A percentile compares a stretch with the other conserved stretches of the same genome.
Conservation (phyloP, 2,797 vertebrate genomes). For the Natrix natrix region DNA sequence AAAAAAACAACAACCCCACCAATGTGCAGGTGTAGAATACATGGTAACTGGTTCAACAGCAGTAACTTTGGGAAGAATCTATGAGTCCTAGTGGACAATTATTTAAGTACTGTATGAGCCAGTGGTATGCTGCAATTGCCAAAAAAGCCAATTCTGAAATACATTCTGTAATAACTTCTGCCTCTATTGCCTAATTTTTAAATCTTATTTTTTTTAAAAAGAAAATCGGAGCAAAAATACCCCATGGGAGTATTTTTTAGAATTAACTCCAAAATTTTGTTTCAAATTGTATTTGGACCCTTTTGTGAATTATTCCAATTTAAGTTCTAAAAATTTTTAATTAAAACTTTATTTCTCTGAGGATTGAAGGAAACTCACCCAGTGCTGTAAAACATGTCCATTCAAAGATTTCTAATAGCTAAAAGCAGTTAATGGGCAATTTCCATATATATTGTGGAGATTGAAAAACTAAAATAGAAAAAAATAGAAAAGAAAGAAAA, state of each 20-base stretch:
- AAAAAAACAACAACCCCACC: too few species aligned
- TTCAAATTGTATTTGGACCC: neutral
- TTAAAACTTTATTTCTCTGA: neutral
- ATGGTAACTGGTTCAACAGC: too few species aligned
- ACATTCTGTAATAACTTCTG: too few species aligned
- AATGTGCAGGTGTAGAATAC: too few species aligned
- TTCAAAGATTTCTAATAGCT: neutral
- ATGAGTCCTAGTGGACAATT: too few species aligned
- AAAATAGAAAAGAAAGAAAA: too few species aligned
- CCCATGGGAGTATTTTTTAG: neutral
- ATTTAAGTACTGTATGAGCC: too few species aligned
- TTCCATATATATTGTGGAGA: neutral
- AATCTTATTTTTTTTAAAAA: neutral
- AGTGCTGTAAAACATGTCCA: neutral
- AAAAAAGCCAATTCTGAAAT: too few species aligned
- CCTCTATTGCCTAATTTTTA: neutral
- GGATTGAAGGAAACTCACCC: neutral
- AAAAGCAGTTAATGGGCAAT: neutral
- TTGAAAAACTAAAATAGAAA: neutral
- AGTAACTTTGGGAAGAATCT: too few species aligned
- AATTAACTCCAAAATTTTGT: neutral
- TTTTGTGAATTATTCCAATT: neutral
- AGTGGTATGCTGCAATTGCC: too few species aligned
- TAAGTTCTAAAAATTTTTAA: neutral
- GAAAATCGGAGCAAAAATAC: neutral